Evolutionary conservation across 2,113 vertebrate species (phyloP), one percentile per base, ranked within the genome.

Genomic region (Perccottus glenii): DNA sequence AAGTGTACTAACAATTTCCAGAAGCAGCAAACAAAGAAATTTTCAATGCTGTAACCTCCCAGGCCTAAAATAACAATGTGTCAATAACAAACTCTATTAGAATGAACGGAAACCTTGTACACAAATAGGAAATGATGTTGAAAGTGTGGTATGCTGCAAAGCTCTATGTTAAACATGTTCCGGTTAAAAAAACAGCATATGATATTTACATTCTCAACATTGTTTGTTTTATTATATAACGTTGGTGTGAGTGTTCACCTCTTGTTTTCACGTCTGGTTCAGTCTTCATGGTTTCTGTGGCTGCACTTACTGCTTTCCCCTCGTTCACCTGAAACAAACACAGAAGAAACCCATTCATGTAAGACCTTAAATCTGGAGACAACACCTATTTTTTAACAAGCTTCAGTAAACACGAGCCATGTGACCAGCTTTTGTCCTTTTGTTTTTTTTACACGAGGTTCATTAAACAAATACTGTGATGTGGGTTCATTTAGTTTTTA

Each of bases 201-300:
- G 5, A 1, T 6, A 6, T 40, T 40, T 40, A 40, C 38, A 5
- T 40, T 40, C 8, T 6, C 38, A 40, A 8, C 8, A 40, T 40
- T 40, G 38, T 40, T 40, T 6, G 5, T 40, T 1, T 5, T 3
- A 40, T 1, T 8, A 40, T 8, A 45, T 50, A 50, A 50, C 5
- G n/a, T 32, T 9, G 9, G 35, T 36, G n/a, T 9, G 6, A 49
- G 2, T 1, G 89, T 91, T 92, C 90, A 99, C 96, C 93, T 93
- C 96, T 98, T 71, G 91, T 85, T 91, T 94, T 96, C 92, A 81
- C 89, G 73, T 99, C 96, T 64, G 94, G 89, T 85, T 99, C 96
- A 5, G 93, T 83, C 93, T 98, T 99, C 78, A 94, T 89, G 12
- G 92, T 87, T 81, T 98, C 97, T 65, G 89, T 88, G 64, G 94